Evolutionary conservation across 2,113 vertebrate genomes (phyloP), one percentile per base, ranked within the genome.

Genomic region (Heliornis fulica): DNA sequence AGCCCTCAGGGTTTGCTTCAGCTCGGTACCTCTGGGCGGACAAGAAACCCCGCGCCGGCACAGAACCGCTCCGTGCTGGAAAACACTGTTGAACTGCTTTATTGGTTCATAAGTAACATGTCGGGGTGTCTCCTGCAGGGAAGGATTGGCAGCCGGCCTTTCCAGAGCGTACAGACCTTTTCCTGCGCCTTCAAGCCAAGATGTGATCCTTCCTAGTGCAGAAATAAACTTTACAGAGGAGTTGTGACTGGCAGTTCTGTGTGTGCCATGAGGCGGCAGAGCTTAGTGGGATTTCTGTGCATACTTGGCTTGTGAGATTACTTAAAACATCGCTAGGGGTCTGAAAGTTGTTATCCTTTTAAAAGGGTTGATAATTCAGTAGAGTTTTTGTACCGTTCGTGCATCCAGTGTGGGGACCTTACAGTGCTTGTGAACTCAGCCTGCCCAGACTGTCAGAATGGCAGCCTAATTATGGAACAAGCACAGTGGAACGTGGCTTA

Each of bases 191-290:
- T 63, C 51, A 38, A 53, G 29, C 36, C 36, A 45, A 17, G 10
- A 4, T 48, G 40, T 56, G 43, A 15, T 75, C 68, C 46, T 51
- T 0, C 17, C 23, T 23, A 7, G 1, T 25, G 10, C 36, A 63
- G 34, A 72, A 59, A 34, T 40, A 32, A 57, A 40, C 70, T 94
- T 75, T 7, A 13, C 12, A 9, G 18, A 56, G 74, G 22, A 54
- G 15, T 9, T 83, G 31, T 45, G 81, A 4, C 16, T 32, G 71
- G 15, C 0, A 0, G 10, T 43, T 60, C 17, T 13, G 4, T 16
- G 36, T 11, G 31, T 83, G 41, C n/a, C 32, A 2, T 50, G 11
- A 2, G 65, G 18, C 61, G 21, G 48, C 50, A 83, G 45, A 41
- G 45, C 32, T 57, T 54, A 36, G 26, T 31, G 83, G 25, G 31